Percentiles rank a stretch among this genome's conserved stretches.
Conservation (phyloP, 2,888 invertebrate genomes). For the Lasioglossum zephyrum region DNA sequence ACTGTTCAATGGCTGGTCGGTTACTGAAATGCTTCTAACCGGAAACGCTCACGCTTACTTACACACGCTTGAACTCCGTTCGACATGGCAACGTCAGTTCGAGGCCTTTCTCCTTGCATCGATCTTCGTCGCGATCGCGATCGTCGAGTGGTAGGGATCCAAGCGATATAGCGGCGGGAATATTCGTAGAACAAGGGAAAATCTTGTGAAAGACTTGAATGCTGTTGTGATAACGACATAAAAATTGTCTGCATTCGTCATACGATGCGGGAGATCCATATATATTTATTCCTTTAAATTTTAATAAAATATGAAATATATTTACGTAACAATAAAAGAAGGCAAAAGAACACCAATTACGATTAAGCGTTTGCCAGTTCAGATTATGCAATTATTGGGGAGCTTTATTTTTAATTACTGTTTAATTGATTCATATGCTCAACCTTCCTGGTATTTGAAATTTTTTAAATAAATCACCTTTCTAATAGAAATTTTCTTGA, state of each 20-base stretch:
- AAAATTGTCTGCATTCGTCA: background rate
- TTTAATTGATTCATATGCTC: background rate
- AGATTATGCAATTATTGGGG: background rate
- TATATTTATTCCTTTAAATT: too few relatives aligned
- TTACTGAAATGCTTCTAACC: slow-evolving; percentile 55
- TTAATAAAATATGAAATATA: too few relatives aligned
- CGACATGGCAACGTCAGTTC: slow-evolving; percentile 31
- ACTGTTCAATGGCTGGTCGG: slow-evolving; percentile 37
- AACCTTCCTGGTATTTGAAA: too few relatives aligned
- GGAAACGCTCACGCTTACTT: slow-evolving; percentile 27
- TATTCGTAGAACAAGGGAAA: background rate
- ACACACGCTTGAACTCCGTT: slow-evolving; percentile 37
- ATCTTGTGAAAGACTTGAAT: background rate
- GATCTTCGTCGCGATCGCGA: slow-evolving; percentile 43
- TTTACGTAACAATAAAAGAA: too few relatives aligned
- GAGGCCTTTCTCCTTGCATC: slow-evolving; percentile 73
- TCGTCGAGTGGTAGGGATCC: slow-evolving; percentile 12
- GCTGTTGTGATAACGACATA: background rate
- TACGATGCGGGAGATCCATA: background rate
- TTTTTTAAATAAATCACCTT: too few relatives aligned
- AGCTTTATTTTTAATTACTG: background rate
- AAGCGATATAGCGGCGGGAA: background rate
- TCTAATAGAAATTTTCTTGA: too few relatives aligned
- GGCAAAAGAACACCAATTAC: background rate
- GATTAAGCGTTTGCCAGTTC: background rate